Evolutionary conservation across 2,888 invertebrate genomes (phyloP), one percentile per base, ranked within the genome.

Genomic region (Crioceris asparagi): DNA sequence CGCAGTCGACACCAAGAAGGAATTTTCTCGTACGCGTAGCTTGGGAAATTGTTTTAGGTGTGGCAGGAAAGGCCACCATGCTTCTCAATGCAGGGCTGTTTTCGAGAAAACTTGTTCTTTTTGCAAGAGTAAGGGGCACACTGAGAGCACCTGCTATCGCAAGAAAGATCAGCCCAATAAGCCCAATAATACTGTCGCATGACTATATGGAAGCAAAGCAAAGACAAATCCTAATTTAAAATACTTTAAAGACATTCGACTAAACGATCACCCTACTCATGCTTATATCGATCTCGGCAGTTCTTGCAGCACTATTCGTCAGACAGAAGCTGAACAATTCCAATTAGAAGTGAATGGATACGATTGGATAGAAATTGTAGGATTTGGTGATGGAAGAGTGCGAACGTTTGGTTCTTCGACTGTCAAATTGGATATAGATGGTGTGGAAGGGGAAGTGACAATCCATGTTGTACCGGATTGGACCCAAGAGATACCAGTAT

Each of bases 281-380:
- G 42, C 42, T 1, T 46, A 45, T 27, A 31, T 45, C 8, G 46
- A 46, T 38, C 38, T 42, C 19, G 46, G 44, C 19, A 45, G 44
- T 29, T 44, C 36, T 12, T 46, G 44, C 17, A 43, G 18, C 8
- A 36, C 40, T 2, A 45, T 46, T 36, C 33, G 35, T 4, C 1
- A 29, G 25, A 8, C 29, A 14, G 46, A 45, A 36, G 33, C 34
- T 12, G 23, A 36, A 25, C 14, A 31, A 26, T 32, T 40, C 34
- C 12, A 5, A 3, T 36, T 43, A 26, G 11, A 30, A 18, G 11
- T 12, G 12, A 30, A 40, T 31, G 8, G 4, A 6, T 25, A 15
- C 3, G 30, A 32, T 12, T 39, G n/a, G 25, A 42, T 26, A 17
- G 25, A 30, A 16, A 15, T 45, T n/a, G 26, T 26, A n/a, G 47